These are phyloP conservation scores for Cordilura impudica DNA, from an alignment of 2,888 invertebrate species.

Conservation along the genomic window DNA sequence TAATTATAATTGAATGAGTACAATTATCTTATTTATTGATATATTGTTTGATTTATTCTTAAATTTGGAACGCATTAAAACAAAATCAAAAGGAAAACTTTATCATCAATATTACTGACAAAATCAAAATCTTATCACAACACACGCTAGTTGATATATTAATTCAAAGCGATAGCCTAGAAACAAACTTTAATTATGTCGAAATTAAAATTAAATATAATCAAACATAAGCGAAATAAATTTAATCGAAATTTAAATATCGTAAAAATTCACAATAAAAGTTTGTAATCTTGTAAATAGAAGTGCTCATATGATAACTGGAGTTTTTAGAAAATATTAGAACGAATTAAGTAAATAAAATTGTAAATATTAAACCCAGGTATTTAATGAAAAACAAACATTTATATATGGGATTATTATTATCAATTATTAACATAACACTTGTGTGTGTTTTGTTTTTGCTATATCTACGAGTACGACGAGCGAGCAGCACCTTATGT, in stretches of 20 bases:
- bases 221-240: neutral
- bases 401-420: conserved; percentile 31
- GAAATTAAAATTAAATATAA: too few relatives aligned
- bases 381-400: neutral
- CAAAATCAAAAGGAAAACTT: neutral
- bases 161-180: neutral
- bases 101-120: neutral
- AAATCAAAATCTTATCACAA: neutral
- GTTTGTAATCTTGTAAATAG: neutral
- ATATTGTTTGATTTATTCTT: neutral
- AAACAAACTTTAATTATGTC: neutral
- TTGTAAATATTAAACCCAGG: neutral
- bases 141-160: neutral
- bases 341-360: neutral
- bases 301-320: neutral
- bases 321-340: neutral
- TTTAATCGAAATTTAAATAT: neutral
- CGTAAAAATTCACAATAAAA: too few relatives aligned
- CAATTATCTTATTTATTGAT: too few relatives aligned
- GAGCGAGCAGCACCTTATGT: neutral
- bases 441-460: conserved; percentile 65
- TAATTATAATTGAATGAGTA: too few relatives aligned
- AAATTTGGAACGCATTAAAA: neutral
- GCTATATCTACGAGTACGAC: neutral
- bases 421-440: conserved; percentile 73